Evolutionary conservation across 2,113 vertebrate species (phyloP), one percentile per base, ranked within the genome.

Genomic region (Pomatostomus ruficeps): DNA sequence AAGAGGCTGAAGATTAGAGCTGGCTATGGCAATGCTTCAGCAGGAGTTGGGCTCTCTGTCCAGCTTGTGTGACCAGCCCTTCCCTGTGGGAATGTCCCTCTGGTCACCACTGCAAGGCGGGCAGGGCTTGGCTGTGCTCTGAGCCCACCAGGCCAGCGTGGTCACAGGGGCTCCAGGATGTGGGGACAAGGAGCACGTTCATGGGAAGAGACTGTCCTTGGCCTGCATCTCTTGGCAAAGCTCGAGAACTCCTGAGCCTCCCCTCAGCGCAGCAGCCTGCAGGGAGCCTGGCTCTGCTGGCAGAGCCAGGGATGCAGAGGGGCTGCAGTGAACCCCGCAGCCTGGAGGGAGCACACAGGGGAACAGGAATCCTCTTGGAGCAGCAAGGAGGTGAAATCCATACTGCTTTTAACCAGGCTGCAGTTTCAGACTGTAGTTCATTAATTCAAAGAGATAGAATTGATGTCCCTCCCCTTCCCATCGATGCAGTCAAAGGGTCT

Each of bases 371-470:
- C 68, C 87, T 67, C n/a, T 6, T 17, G 6, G 51, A 55, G 76
- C 24, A 5, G 70, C 87, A n/a, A 9, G 9, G 0, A 9, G 95
- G 76, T 16, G 57, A 96, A 94, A 97, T 96, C 97, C 25, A 88
- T 95, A 84, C 80, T 17, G 80, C 81, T 95, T 70, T 67, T 24
- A 19, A 95, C 76, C 95, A 68, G 95, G 91, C 94, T 97, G 96
- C 88, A 58, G 95, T 87, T 93, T 96, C 89, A 96, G 94, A 42
- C 89, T 74, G 42, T 29, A 97, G 97, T 93, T 97, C 97, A 94
- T 98, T 97, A 98, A 97, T 82, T 97, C 91, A 46, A 88, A 93
- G 96, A 85, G 97, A 92, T 31, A 55, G 87, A 85, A 97, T 97
- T 38, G 95, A 96, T 85, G 96, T 89, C 89, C 68, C 87, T 82